These are phyloP conservation scores for Hedya salicella DNA, from an alignment of 2,888 invertebrate genomes.

Conservation along the genomic window DNA sequence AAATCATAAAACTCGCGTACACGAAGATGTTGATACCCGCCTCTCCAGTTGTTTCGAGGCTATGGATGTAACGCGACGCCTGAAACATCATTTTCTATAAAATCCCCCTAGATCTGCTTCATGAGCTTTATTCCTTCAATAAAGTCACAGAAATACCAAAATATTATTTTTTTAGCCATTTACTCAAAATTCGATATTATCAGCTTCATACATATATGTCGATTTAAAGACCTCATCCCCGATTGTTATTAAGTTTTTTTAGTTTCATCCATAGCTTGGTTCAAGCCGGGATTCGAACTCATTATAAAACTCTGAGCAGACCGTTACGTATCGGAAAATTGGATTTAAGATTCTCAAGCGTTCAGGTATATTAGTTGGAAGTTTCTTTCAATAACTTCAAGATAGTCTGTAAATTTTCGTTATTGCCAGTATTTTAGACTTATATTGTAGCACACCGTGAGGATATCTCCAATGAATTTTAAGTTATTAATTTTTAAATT, in stretches of 20 bases:
- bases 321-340: conserved; percentile 41
- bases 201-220: conserved; percentile 7
- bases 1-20: no score
- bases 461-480: no score
- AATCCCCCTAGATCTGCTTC: no score
- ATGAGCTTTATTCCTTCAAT: no score
- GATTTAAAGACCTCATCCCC: conserved; percentile 20
- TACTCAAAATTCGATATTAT: conserved; percentile 11
- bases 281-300: conserved; percentile 26
- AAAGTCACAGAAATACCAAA: background rate
- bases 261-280: conserved; percentile 33
- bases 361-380: conserved; percentile 37
- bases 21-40: no score
- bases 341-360: conserved; percentile 32
- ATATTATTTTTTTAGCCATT: background rate
- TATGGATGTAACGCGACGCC: no score
- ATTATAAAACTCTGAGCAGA: conserved; percentile 37
- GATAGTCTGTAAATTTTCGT: background rate
- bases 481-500: no score
- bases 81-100: no score
- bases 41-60: no score
- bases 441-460: background rate
- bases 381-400: conserved; percentile 33
- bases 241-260: conserved; percentile 44
- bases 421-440: background rate